A percentile compares a stretch with the other conserved stretches of the same genome.
phyloP scores from a whole-genome alignment of 2,888 invertebrate genomes.

The Eumerus sabulonum region DNA sequence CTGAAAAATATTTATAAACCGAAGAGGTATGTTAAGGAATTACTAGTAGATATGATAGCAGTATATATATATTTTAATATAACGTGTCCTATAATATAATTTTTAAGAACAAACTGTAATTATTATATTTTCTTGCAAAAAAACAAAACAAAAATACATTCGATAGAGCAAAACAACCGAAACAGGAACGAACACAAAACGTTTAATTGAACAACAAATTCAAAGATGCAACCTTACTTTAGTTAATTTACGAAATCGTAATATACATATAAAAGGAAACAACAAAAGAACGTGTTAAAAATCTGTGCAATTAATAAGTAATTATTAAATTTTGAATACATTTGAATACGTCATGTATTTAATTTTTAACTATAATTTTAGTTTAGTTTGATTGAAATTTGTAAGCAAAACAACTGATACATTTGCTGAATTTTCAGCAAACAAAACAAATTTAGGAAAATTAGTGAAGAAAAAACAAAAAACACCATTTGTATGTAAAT shows the following conservation, averaged over 20 bases:
- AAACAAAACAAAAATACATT: constrained; percentile 15
- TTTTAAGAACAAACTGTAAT: constrained; percentile 57
- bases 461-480: no score
- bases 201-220: no score
- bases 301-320: constrained; percentile 57
- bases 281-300: constrained; percentile 47
- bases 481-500: no score
- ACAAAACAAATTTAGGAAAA: no score
- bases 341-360: constrained; percentile 39
- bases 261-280: constrained; percentile 19
- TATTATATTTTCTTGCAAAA: constrained; percentile 20
- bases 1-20: constrained; percentile 52
- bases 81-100: constrained; percentile 59
- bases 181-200: no score
- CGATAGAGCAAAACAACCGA: constrained; percentile 32
- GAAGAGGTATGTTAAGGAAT: constrained; percentile 52
- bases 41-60: constrained; percentile 51
- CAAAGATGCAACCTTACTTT: constrained; percentile 33
- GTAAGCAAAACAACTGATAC: constrained; percentile 6
- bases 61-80: constrained; percentile 61
- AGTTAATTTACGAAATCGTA: constrained; percentile 53
- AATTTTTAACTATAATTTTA: constrained; percentile 46
- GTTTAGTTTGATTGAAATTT: constrained; percentile 54
- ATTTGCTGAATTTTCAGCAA: no score
- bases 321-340: constrained; percentile 59